Evolutionary conservation across 2,797 vertebrate genomes (phyloP).

Genomic region (Bradypodion pumilum): DNA sequence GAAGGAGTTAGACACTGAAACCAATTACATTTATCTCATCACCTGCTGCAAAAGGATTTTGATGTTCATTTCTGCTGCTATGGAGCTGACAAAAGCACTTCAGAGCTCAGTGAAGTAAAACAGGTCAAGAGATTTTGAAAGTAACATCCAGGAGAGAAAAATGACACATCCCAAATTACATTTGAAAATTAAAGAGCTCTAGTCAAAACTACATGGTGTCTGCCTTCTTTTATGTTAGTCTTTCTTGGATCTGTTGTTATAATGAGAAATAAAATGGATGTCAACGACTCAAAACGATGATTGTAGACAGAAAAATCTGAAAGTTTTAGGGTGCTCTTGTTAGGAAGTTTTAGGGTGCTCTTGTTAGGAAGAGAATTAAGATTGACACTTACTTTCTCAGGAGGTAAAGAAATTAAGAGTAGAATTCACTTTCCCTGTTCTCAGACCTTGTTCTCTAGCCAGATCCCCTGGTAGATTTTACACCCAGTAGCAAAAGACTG

Average conservation of each 20-base stretch:
- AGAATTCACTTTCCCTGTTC: neutral
- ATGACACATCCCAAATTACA: neutral
- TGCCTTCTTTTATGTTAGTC: fast-evolving
- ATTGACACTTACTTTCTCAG: neutral
- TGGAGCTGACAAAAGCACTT: conserved; percentile 43
- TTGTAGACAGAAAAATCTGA: fast-evolving
- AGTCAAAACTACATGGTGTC: conserved; percentile 10
- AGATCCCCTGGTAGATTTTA: too few relatives aligned
- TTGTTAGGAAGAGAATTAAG: neutral
- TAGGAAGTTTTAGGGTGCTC: neutral
- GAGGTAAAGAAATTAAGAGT: neutral
- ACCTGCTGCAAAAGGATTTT: conserved; percentile 15
- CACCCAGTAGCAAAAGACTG: neutral
- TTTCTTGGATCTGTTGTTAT: neutral
- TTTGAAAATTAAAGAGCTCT: conserved; percentile 6
- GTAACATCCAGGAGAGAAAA: conserved; percentile 13
- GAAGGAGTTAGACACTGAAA: neutral
- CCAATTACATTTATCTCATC: conserved; percentile 42
- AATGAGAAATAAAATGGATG: neutral
- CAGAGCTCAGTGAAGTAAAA: conserved; percentile 41
- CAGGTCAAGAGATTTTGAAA: conserved; percentile 34
- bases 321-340: neutral
- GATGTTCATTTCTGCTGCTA: conserved; percentile 18
- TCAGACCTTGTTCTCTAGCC: neutral
- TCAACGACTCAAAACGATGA: neutral